Conservation (phyloP, 2,797 vertebrate species). For the Heterohyrax brucei region DNA sequence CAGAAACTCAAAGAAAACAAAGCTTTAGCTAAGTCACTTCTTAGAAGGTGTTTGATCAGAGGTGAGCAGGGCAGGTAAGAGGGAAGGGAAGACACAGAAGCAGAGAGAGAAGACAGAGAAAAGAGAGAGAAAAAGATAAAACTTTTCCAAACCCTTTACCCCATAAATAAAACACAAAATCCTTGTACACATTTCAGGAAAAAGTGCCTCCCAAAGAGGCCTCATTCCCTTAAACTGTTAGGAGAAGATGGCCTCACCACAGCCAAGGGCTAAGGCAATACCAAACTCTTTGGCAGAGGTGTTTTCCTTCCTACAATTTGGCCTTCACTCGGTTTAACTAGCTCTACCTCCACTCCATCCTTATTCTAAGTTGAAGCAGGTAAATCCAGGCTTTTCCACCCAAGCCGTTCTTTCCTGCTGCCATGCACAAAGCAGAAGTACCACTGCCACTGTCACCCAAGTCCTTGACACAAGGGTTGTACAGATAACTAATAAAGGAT, state of each 20-base stretch:
- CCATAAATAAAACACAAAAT: neutral
- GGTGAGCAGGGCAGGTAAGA: neutral
- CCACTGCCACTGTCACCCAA: constrained; percentile 30
- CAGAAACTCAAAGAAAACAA: constrained; percentile 34
- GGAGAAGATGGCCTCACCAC: neutral
- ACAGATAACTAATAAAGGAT: constrained; percentile 19
- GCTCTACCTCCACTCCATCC: neutral
- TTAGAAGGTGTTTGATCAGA: neutral
- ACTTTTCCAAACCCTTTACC: neutral
- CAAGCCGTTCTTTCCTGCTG: neutral
- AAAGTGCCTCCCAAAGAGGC: neutral
- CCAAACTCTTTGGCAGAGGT: neutral
- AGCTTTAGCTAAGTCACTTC: neutral
- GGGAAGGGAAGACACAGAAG: neutral
- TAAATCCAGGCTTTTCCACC: neutral
- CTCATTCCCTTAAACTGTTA: neutral
- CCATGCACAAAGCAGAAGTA: neutral
- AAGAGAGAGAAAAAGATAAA: neutral
- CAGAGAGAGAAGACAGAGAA: too few species aligned
- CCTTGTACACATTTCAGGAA: neutral
- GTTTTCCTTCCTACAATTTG: constrained; percentile 16
- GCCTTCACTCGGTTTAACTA: neutral
- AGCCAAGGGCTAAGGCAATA: neutral
- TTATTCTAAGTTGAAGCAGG: neutral
- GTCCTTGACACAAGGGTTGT: constrained; percentile 32